phyloP scores from a whole-genome alignment of 2,888 invertebrate genomes.

The Melolontha melolontha region DNA sequence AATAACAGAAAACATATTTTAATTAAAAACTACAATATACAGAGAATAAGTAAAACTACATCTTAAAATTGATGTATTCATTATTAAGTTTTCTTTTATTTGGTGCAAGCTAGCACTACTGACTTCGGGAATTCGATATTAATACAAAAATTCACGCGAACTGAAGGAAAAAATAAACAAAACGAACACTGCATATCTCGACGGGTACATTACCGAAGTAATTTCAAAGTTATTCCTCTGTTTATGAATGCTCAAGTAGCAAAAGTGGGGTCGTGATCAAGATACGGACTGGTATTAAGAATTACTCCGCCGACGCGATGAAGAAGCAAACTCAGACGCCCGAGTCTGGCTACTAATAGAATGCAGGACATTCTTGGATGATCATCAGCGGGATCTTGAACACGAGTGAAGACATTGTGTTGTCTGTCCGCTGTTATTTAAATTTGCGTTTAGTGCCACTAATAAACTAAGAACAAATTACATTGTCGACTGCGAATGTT shows the following conservation, averaged over 20 bases:
- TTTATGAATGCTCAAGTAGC: slow-evolving; percentile 42
- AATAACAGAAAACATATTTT: no score
- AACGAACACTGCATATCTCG: slow-evolving; percentile 24
- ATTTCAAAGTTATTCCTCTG: slow-evolving; percentile 39
- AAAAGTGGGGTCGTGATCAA: slow-evolving; percentile 37
- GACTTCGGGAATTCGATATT: slow-evolving; percentile 1
- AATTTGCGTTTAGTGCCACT: slow-evolving; percentile 22
- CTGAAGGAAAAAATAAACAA: slow-evolving; percentile 11
- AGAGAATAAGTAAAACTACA: neutral
- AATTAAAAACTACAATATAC: no score
- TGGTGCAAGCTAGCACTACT: no score
- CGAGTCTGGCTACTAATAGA: slow-evolving; percentile 26
- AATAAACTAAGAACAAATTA: slow-evolving; percentile 34
- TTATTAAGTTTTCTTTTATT: slow-evolving; percentile 9
- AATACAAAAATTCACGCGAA: slow-evolving; percentile 20
- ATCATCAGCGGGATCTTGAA: slow-evolving; percentile 21
- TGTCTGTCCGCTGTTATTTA: slow-evolving; percentile 17
- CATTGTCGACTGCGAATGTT: slow-evolving; percentile 13
- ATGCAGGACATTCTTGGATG: slow-evolving; percentile 15
- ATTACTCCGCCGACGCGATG: slow-evolving; percentile 20
- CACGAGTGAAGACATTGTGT: slow-evolving; percentile 8
- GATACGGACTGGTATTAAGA: slow-evolving; percentile 26
- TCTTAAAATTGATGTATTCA: neutral
- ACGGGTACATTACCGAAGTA: slow-evolving; percentile 38
- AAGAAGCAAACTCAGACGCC: slow-evolving; percentile 13